These are phyloP conservation scores for Idaea aversata DNA, from an alignment of 2,888 invertebrate genomes.

Conservation along the genomic window DNA sequence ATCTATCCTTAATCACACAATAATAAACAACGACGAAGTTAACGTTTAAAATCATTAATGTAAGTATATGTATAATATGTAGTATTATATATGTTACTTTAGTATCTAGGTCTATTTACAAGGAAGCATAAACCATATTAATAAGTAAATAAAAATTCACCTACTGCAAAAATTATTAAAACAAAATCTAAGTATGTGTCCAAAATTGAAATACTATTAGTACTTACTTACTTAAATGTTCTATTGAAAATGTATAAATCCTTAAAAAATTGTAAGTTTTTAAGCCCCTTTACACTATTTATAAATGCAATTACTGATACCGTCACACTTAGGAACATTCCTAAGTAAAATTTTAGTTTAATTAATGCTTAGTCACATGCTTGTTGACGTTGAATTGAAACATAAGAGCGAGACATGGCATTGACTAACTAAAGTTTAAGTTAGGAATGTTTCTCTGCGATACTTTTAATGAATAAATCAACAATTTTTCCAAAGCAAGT, in stretches of 20 bases:
- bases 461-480: neutral
- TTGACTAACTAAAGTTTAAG: neutral
- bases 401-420: no score
- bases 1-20: neutral
- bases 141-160: no score
- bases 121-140: no score
- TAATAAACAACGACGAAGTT: neutral
- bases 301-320: slow-evolving; percentile 9
- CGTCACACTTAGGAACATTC: no score
- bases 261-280: slow-evolving; percentile 13
- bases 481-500: neutral
- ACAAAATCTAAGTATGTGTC: no score
- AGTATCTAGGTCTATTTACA: no score
- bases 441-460: neutral
- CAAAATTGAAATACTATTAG: neutral
- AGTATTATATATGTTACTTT: no score
- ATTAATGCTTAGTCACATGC: no score
- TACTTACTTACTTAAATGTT: neutral
- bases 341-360: no score
- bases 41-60: slow-evolving; percentile 6
- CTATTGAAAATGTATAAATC: neutral
- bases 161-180: no score
- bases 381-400: neutral
- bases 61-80: neutral
- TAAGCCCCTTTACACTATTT: slow-evolving; percentile 3